A percentile compares a stretch with the other conserved stretches of the same genome.
Conservation (phyloP, 30 jellyfish, hydroid and myxozoan genomes). For the Turritopsis rubra region DNA sequence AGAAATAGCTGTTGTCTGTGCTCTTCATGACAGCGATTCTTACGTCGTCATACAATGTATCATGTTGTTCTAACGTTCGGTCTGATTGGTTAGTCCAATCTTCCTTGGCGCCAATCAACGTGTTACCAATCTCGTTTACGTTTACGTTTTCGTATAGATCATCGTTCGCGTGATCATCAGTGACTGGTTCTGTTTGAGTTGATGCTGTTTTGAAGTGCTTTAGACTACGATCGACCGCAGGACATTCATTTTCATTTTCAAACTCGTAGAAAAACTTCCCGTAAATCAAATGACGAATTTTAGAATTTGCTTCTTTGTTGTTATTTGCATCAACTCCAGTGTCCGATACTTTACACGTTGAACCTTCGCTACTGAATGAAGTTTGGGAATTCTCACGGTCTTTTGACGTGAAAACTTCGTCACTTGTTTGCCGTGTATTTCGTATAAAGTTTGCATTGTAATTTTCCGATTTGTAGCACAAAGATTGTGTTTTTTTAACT, state of each 20-base stretch:
- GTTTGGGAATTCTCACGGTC: neutral
- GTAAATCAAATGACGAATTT: slow-evolving; percentile 8
- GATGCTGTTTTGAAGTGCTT: neutral
- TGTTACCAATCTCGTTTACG: too few species aligned
- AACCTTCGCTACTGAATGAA: neutral
- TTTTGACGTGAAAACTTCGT: neutral
- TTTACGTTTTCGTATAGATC: neutral
- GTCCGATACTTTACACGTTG: neutral
- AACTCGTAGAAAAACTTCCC: neutral
- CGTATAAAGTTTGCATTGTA: neutral
- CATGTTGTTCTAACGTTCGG: neutral
- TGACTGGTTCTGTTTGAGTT: neutral
- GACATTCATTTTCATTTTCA: neutral
- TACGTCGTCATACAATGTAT: neutral
- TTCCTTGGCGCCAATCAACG: neutral
- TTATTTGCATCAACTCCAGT: neutral
- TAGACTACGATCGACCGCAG: neutral
- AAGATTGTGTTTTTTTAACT: neutral
- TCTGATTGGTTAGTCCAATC: neutral
- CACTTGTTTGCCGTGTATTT: neutral
- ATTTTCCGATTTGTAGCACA: neutral
- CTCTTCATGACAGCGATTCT: neutral
- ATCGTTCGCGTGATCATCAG: neutral
- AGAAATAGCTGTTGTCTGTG: too few species aligned
- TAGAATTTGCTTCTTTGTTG: neutral